phyloP scores from a whole-genome alignment of 2,888 invertebrate species.

The Lottia scabra region DNA sequence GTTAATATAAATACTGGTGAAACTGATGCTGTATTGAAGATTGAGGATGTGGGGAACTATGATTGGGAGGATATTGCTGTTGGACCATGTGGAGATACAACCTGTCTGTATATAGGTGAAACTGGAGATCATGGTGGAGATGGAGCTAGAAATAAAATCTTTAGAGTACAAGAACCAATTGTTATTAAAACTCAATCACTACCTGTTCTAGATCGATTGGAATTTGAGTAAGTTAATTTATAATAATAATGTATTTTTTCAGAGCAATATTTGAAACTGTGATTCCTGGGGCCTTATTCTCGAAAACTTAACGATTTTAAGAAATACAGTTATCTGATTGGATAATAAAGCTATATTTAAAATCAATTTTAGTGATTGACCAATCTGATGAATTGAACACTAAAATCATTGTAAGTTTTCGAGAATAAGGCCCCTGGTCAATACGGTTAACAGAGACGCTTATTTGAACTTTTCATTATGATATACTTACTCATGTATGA shows the following conservation, averaged over 20 bases:
- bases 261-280: too few relatives aligned
- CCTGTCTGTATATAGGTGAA: slow-evolving; percentile 35
- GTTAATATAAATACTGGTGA: not conserved
- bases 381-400: too few relatives aligned
- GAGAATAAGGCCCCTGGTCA: too few relatives aligned
- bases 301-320: too few relatives aligned
- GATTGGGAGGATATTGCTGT: slow-evolving; percentile 23
- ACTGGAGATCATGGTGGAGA: slow-evolving; percentile 25
- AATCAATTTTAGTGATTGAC: too few relatives aligned
- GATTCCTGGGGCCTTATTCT: not conserved
- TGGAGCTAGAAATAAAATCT: slow-evolving; percentile 23
- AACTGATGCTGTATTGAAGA: not conserved
- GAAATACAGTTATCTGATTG: too few relatives aligned
- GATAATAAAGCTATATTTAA: too few relatives aligned
- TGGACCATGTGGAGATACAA: slow-evolving; percentile 8
- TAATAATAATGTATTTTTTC: too few relatives aligned
- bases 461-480: too few relatives aligned
- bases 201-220: slow-evolving; percentile 10
- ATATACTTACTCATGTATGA: too few relatives aligned
- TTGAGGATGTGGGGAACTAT: not conserved
- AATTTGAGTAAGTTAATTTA: slow-evolving; percentile 21
- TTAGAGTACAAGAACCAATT: slow-evolving; percentile 30
- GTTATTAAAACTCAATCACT: slow-evolving; percentile 14
- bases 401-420: too few relatives aligned
- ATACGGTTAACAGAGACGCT: too few relatives aligned